Conservation (phyloP, 1,140 invertebrate genomes). For the Megathymus violae region DNA sequence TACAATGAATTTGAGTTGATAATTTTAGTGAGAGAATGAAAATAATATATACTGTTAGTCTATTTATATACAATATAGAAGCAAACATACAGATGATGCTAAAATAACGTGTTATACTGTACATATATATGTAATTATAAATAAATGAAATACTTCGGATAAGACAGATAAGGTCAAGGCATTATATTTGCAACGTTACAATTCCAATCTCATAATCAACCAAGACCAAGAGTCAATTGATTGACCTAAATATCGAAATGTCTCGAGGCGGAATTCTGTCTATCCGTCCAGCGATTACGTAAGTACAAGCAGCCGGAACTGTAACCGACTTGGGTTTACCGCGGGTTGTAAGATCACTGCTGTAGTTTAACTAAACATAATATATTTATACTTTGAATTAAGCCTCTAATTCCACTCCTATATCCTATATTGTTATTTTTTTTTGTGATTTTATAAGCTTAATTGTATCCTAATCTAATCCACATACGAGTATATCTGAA, state of each 20-base stretch:
- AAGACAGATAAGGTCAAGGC: background rate
- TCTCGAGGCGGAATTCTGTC: constrained; percentile 6
- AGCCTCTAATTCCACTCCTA: background rate
- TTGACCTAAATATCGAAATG: constrained; percentile 12
- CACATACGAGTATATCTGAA: too few relatives aligned
- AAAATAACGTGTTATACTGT: too few relatives aligned
- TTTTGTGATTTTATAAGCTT: too few relatives aligned
- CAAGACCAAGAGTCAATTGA: background rate
- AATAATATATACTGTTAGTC: too few relatives aligned
- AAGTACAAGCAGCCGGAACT: constrained; percentile 1
- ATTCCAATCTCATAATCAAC: constrained; percentile 1
- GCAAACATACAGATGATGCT: too few relatives aligned
- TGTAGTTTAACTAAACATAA: background rate
- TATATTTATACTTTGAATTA: background rate
- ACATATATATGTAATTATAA: too few relatives aligned
- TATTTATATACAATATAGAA: too few relatives aligned
- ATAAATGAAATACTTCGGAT: background rate
- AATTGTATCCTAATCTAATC: too few relatives aligned
- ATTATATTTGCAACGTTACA: background rate
- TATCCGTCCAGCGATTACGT: background rate
- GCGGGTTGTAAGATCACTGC: background rate
- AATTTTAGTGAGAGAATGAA: too few relatives aligned
- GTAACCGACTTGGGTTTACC: constrained; percentile 3
- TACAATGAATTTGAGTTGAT: too few relatives aligned
- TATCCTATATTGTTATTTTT: too few relatives aligned